phyloP scores from a whole-genome alignment of 2,113 vertebrate species.

The Cettia cetti region DNA sequence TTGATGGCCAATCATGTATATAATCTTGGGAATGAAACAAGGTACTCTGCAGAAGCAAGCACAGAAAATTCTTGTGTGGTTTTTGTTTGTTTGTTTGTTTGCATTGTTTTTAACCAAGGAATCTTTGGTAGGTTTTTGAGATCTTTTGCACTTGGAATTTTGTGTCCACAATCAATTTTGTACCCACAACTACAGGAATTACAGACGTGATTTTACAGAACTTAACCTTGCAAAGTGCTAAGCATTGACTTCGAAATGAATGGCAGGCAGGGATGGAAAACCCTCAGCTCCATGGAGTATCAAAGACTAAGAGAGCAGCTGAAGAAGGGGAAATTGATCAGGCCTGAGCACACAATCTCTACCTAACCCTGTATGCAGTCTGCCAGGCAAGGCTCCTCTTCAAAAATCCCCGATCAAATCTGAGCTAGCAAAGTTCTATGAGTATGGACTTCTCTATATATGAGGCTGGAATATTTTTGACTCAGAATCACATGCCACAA shows the following conservation, averaged over 20 bases:
- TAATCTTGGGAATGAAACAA: neutral
- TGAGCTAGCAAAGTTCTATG: neutral
- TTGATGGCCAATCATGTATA: neutral
- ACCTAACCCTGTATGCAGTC: neutral
- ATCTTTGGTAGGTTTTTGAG: neutral
- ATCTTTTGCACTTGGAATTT: neutral
- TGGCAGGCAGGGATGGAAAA: neutral
- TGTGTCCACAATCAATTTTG: neutral
- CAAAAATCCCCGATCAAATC: neutral
- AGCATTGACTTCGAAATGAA: neutral
- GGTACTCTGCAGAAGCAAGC: neutral
- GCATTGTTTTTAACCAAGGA: neutral
- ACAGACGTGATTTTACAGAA: neutral
- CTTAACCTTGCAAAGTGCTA: neutral
- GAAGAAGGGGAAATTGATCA: neutral
- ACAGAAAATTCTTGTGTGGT: neutral
- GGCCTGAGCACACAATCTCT: neutral
- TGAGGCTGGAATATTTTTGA: neutral
- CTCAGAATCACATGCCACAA: neutral
- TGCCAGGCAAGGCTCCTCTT: neutral
- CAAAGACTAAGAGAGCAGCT: neutral
- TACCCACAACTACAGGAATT: neutral
- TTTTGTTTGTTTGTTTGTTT: neutral
- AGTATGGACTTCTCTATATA: neutral
- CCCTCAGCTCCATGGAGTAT: neutral